A percentile compares a stretch with the other conserved stretches of the same genome.
Evolutionary conservation across 1,140 invertebrate genomes (phyloP).

Genomic region (Saccostrea cuccullata): DNA sequence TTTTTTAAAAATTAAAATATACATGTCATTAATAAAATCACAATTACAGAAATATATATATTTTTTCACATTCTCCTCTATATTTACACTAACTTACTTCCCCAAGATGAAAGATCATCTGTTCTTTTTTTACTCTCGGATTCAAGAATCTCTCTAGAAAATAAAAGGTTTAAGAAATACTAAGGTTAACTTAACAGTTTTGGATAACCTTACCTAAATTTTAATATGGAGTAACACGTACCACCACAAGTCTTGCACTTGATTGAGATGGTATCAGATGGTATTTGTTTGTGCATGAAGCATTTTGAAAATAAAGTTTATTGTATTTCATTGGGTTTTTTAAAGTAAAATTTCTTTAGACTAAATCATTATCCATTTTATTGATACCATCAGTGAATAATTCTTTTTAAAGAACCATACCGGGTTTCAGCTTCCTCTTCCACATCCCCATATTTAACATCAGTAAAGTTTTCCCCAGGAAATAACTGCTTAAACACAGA

Average conservation of each 20-base stretch:
- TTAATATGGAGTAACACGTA: too few relatives aligned
- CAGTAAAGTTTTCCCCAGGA: background rate
- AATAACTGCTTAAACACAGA: background rate
- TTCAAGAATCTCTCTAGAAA: background rate
- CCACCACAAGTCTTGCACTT: too few relatives aligned
- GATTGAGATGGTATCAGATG: too few relatives aligned
- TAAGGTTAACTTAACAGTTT: background rate
- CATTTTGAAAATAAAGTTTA: background rate
- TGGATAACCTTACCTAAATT: too few relatives aligned
- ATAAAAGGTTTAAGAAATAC: too few relatives aligned
- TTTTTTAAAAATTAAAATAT: too few relatives aligned
- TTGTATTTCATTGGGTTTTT: too few relatives aligned
- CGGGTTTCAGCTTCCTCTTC: background rate
- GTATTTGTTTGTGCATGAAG: too few relatives aligned
- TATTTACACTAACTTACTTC: background rate
- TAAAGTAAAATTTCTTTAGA: background rate
- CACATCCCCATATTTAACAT: background rate
- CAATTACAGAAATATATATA: too few relatives aligned
- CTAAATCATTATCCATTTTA: background rate
- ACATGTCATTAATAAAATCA: too few relatives aligned
- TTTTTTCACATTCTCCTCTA: too few relatives aligned
- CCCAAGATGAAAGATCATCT: background rate
- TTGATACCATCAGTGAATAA: background rate
- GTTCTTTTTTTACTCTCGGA: background rate
- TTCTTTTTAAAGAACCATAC: background rate